Percentiles rank a stretch among this genome's conserved stretches.
Evolutionary conservation across 2,113 vertebrate genomes (phyloP).

Genomic region (Hypocryptadius cinnamomeus): DNA sequence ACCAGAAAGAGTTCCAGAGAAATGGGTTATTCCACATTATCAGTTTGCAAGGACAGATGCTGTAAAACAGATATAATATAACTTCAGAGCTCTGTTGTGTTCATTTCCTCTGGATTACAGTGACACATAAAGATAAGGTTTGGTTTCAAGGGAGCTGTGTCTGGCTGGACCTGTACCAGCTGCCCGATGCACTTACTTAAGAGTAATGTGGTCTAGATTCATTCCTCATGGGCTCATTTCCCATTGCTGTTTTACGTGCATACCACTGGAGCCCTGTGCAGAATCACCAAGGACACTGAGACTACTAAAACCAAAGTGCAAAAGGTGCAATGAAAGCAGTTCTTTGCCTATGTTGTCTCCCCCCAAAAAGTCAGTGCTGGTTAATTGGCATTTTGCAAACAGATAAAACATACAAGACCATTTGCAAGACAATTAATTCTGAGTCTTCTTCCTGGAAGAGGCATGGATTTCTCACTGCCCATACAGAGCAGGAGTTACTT

Average conservation of each 20-base stretch:
- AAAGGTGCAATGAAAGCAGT: neutral
- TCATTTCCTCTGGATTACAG: neutral
- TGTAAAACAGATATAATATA: neutral
- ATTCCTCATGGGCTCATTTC: neutral
- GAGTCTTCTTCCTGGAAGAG: neutral
- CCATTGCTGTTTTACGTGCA: neutral
- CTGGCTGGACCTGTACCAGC: neutral
- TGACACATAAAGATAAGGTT: neutral
- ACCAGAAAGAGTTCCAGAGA: neutral
- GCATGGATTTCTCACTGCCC: neutral
- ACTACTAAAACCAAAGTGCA: neutral
- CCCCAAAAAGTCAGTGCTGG: neutral
- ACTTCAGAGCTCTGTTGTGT: neutral
- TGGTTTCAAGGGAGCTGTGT: neutral
- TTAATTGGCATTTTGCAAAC: fast-evolving
- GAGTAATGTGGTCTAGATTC: neutral
- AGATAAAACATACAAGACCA: neutral
- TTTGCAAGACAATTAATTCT: neutral
- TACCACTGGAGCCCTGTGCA: neutral
- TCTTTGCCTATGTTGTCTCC: neutral
- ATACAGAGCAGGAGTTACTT: neutral
- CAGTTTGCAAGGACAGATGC: neutral
- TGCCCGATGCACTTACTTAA: neutral
- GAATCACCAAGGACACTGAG: neutral
- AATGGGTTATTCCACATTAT: neutral